Conservation (phyloP, 2,888 invertebrate species). For the Phalera bucephala region DNA sequence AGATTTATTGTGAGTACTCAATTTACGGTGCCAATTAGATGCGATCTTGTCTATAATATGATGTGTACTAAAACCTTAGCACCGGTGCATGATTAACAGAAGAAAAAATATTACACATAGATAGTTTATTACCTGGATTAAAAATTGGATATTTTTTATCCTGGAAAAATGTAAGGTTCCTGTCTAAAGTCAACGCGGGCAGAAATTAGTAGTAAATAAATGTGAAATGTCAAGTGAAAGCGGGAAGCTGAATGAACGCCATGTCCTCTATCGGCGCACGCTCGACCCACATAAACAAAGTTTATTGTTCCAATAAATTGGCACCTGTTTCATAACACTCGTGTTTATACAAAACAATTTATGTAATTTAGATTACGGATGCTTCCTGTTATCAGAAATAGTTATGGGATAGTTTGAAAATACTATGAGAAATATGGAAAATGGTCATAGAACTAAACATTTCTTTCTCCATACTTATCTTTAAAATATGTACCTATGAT, state of each 20-base stretch:
- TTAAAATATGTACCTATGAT: too few relatives aligned
- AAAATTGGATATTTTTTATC: too few relatives aligned
- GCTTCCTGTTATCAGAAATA: neutral
- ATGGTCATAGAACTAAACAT: too few relatives aligned
- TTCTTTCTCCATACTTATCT: too few relatives aligned
- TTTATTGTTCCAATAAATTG: constrained; percentile 28
- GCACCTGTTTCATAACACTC: constrained; percentile 15
- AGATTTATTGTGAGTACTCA: too few relatives aligned
- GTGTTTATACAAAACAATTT: neutral
- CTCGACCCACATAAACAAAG: constrained; percentile 21
- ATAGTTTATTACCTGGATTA: too few relatives aligned
- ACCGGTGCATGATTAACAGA: constrained; percentile 25
- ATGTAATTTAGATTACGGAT: neutral
- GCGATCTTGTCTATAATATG: constrained; percentile 23
- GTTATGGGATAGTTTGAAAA: neutral
- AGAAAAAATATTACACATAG: constrained; percentile 41
- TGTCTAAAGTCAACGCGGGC: too few relatives aligned
- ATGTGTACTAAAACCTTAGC: constrained; percentile 15
- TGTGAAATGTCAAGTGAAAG: too few relatives aligned
- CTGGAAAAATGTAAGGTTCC: too few relatives aligned
- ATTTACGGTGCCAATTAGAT: constrained; percentile 30
- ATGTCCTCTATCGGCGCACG: constrained; percentile 17
- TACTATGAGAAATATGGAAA: too few relatives aligned
- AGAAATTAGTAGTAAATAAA: too few relatives aligned
- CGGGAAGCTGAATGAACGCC: too few relatives aligned